A percentile compares a stretch with the other conserved stretches of the same genome.
These are phyloP conservation scores for Brienomyrus longianalis DNA, from an alignment of 2,113 vertebrate genomes.

Conservation along the genomic window DNA sequence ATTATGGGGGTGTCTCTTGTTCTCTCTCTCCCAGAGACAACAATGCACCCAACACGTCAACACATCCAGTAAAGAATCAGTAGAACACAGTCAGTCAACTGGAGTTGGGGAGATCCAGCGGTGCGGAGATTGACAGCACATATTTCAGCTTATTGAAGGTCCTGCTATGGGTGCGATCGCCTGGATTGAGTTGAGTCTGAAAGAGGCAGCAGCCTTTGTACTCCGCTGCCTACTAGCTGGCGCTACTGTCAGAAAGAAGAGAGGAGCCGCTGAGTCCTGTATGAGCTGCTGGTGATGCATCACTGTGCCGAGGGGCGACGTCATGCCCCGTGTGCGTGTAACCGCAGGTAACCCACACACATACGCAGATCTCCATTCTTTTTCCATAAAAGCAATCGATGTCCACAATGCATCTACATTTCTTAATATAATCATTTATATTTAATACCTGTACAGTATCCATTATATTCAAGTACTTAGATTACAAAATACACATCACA, in stretches of 20 bases:
- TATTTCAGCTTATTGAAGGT: neutral
- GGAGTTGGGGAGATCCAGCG: neutral
- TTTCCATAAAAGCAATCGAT: neutral
- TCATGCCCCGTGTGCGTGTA: neutral
- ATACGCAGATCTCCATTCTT: neutral
- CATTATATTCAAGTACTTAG: neutral
- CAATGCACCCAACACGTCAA: neutral
- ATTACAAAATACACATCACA: neutral
- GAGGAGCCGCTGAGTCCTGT: neutral
- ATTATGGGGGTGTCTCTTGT: neutral
- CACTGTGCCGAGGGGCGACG: neutral
- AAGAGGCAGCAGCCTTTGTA: neutral
- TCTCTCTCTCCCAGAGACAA: neutral
- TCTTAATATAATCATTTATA: neutral
- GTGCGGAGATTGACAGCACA: neutral
- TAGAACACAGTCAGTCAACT: neutral
- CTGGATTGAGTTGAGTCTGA: neutral
- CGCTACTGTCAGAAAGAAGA: neutral
- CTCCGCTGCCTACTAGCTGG: neutral
- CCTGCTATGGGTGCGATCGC: neutral
- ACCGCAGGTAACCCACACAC: neutral
- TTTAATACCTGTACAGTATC: neutral
- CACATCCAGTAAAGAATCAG: neutral
- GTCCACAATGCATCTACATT: neutral
- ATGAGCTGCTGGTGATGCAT: neutral